Percentiles rank a stretch among this genome's conserved stretches.
These are phyloP conservation scores for Meloidogyne floridensis DNA, from an alignment of 1,140 invertebrate species.

Conservation along the genomic window DNA sequence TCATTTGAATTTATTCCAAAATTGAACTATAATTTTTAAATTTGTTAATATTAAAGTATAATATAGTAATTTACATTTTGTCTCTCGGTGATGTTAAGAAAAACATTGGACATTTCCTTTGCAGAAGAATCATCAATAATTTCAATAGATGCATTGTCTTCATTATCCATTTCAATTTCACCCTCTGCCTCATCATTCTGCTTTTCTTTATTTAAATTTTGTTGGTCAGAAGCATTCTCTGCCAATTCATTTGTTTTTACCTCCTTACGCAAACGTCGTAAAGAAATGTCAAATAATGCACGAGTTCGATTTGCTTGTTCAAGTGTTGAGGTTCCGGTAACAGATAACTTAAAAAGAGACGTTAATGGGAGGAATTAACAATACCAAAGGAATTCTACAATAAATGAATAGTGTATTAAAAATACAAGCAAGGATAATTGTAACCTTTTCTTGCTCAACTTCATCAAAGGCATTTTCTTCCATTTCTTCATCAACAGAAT, in stretches of 20 bases:
- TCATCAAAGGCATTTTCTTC: neutral
- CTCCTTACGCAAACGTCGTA: constrained; percentile 1
- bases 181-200: neutral
- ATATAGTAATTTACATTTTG: neutral
- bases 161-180: neutral
- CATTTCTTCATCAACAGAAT: neutral
- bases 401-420: no score
- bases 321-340: neutral
- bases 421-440: no score
- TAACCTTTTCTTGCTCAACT: neutral
- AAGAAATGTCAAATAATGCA: constrained; percentile 3
- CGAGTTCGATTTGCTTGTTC: constrained; percentile 21
- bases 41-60: neutral
- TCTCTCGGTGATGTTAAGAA: neutral
- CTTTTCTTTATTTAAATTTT: neutral
- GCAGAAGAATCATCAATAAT: neutral
- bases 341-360: neutral
- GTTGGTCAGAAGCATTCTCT: neutral
- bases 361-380: neutral
- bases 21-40: neutral
- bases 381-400: neutral
- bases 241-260: constrained; percentile 12
- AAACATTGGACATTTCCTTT: neutral
- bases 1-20: constrained; percentile 1
- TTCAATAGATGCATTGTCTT: neutral